phyloP scores from a whole-genome alignment of 2,797 vertebrate genomes.

The Novumbra hubbsi region DNA sequence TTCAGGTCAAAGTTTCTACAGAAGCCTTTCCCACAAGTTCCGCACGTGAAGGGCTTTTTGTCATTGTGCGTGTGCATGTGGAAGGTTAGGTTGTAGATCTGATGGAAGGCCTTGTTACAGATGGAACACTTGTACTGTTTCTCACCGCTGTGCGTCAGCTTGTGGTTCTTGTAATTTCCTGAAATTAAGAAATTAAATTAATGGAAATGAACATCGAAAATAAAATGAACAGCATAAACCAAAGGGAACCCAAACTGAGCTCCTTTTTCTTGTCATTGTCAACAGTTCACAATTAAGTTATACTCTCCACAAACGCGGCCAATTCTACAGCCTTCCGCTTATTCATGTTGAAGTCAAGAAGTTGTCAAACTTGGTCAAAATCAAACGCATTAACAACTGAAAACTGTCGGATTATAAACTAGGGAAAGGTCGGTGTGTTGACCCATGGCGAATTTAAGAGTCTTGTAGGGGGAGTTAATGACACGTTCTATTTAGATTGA shows the following conservation, averaged over 20 bases:
- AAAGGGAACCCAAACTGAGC: slow-evolving; percentile 21
- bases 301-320: slow-evolving; percentile 36
- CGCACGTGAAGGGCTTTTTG: slow-evolving; percentile 89
- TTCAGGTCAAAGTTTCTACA: slow-evolving; percentile 93
- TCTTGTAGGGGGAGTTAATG: slow-evolving; percentile 68
- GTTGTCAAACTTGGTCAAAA: slow-evolving; percentile 90
- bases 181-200: slow-evolving; percentile 15
- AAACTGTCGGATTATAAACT: slow-evolving; percentile 70
- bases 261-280: slow-evolving; percentile 36
- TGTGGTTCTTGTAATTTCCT: slow-evolving; percentile 93
- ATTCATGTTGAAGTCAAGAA: slow-evolving; percentile 76
- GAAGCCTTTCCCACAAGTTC: slow-evolving; percentile 88
- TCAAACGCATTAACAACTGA: slow-evolving; percentile 71
- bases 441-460: slow-evolving; percentile 77
- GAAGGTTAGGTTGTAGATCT: slow-evolving; percentile 89
- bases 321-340: slow-evolving; percentile 63
- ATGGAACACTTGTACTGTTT: slow-evolving; percentile 89
- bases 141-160: slow-evolving; percentile 88
- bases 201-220: slow-evolving; percentile 8
- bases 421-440: slow-evolving; percentile 74
- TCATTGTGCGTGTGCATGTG: slow-evolving; percentile 93
- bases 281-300: slow-evolving; percentile 58
- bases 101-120: slow-evolving; percentile 90
- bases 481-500: slow-evolving; percentile 68
- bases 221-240: slow-evolving; percentile 22